Evolutionary conservation across 2,888 invertebrate genomes (phyloP), one percentile per base, ranked within the genome.

Genomic region (Harmothoe impar): DNA sequence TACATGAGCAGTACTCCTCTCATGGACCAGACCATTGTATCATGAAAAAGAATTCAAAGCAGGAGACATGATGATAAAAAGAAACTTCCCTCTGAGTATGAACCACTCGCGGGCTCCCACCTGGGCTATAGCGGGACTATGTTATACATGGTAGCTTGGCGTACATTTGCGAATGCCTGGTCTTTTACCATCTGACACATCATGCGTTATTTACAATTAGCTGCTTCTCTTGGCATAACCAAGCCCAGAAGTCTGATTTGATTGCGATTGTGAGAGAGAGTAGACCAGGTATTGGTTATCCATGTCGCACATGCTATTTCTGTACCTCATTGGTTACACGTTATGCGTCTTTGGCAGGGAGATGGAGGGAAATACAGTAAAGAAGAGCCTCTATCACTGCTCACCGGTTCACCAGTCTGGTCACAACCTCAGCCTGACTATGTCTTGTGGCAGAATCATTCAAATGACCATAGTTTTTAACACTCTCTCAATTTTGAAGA

Each of bases 361-460:
- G 62, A 12, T 62, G 62, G n/a, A 62, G 62, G 62, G n/a, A 62
- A n/a, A 62, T n/a, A 62, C 62, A 62, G 43, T n/a, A 62, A n/a
- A n/a, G 62, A 62, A 62, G 62, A 62, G 62, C n/a, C 62, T 12
- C 15, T 43, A 43, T 43, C 15, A 15, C 62, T 62, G 62, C 23
- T 62, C 62, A 62, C 62, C n/a, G 62, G 62, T 62, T 62, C 62
- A n/a, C 23, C 62, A 62, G 62, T 3, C 10, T 1, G 62, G 62
- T 62, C 62, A n/a, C 62, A 20, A 62, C n/a, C 62, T 62, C n/a
- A n/a, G 62, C 62, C 62, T 62, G 12, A 20, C n/a, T 3, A n/a
- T 62, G n/a, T 12, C n/a, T 62, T 20, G 1, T n/a, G 12, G 3
- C 20, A 62, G n/a, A n/a, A 62, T 62, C 20, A 20, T 62, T 62